These are phyloP conservation scores for Xenentodon cancila DNA, from an alignment of 2,797 vertebrate species.

Conservation along the genomic window DNA sequence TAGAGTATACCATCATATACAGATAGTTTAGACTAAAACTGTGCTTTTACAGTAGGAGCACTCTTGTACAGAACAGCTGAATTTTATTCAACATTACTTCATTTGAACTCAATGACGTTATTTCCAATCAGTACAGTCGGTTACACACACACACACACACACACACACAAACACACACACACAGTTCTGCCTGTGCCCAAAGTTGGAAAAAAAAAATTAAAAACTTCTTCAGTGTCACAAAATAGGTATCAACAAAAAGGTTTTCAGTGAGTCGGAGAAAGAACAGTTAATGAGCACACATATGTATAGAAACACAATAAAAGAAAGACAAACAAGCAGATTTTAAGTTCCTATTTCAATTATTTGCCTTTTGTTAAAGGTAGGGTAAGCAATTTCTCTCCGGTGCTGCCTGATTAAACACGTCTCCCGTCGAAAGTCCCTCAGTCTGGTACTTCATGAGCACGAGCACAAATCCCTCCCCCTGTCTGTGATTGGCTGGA, in stretches of 20 bases:
- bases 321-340: slow-evolving; percentile 20
- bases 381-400: background rate
- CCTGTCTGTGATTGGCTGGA: no score
- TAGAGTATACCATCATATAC: slow-evolving; percentile 31
- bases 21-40: slow-evolving; percentile 25
- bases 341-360: background rate
- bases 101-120: no score
- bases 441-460: no score
- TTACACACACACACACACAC: no score
- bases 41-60: slow-evolving; percentile 28
- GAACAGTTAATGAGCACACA: slow-evolving; percentile 10
- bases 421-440: no score
- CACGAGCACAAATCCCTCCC: no score
- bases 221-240: slow-evolving; percentile 14
- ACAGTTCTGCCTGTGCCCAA: no score
- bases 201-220: slow-evolving; percentile 58
- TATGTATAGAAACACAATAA: background rate
- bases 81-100: background rate
- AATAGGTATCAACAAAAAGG: slow-evolving; percentile 39
- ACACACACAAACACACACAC: no score
- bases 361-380: background rate
- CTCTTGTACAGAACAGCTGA: slow-evolving; percentile 32
- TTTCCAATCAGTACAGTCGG: no score
- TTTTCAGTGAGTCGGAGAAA: slow-evolving; percentile 69
- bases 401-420: no score